Conservation (phyloP, 1,140 invertebrate species). For the Wasmannia auropunctata region DNA sequence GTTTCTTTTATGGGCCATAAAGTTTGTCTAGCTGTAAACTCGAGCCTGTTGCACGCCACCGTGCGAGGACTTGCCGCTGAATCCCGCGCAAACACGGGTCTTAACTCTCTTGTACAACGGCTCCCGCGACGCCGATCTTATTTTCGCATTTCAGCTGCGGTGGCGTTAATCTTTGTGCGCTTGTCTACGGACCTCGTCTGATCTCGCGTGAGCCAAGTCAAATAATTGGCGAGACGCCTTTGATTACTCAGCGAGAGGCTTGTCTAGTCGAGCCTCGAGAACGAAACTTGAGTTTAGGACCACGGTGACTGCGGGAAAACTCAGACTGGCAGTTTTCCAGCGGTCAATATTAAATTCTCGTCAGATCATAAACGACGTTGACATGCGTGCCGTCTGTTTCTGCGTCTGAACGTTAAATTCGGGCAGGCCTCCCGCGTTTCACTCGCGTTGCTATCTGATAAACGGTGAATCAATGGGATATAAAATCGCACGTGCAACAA, state of each 20-base stretch:
- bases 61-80: not conserved
- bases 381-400: not conserved
- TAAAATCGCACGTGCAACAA: not conserved
- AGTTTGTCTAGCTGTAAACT: not conserved
- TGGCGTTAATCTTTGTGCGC: conserved; percentile 43
- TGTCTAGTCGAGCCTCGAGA: conserved; percentile 5
- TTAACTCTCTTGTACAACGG: conserved; percentile 12
- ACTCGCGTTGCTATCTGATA: not conserved
- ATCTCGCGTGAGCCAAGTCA: conserved; percentile 28
- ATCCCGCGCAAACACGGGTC: conserved; percentile 1
- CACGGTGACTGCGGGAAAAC: not conserved
- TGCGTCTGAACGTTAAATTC: not conserved
- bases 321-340: not conserved
- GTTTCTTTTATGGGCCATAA: not conserved
- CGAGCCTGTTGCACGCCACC: not conserved
- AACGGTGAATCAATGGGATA: not conserved
- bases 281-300: too few species aligned
- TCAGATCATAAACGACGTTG: not conserved
- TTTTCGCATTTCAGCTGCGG: conserved; percentile 38
- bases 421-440: not conserved
- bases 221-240: conserved; percentile 42
- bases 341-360: not conserved
- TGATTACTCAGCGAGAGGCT: not conserved
- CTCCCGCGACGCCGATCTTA: not conserved
- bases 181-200: conserved; percentile 26